Conservation (phyloP, 2,113 vertebrate species). For the Rhynchomys soricoides region DNA sequence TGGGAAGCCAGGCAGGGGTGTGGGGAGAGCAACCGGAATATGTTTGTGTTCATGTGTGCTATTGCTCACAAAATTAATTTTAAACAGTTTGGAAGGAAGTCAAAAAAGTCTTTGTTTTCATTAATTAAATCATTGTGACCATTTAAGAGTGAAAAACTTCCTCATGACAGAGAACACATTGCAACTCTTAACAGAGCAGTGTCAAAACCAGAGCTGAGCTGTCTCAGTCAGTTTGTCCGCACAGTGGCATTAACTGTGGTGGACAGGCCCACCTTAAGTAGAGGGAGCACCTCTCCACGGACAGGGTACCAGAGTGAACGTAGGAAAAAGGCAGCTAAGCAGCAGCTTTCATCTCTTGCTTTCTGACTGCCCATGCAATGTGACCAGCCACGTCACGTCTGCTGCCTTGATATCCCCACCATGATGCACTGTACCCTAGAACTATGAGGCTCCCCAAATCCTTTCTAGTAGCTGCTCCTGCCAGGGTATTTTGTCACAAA, state of each 20-base stretch:
- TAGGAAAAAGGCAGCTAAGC: too few relatives aligned
- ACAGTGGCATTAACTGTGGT: too few relatives aligned
- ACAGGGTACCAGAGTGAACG: too few relatives aligned
- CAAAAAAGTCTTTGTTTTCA: background rate
- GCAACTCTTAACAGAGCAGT: background rate
- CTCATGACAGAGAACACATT: background rate
- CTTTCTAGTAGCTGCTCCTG: background rate
- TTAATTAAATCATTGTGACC: background rate
- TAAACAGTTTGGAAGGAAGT: background rate
- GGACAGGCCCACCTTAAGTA: background rate
- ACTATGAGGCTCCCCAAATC: background rate
- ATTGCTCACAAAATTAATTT: background rate
- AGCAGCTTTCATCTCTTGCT: too few relatives aligned
- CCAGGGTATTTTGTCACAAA: background rate
- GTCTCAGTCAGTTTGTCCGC: background rate
- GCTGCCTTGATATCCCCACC: background rate
- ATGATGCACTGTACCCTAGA: background rate
- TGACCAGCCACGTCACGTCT: background rate
- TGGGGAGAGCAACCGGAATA: background rate
- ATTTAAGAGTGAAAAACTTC: background rate
- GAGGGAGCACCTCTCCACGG: background rate
- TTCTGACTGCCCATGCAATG: background rate
- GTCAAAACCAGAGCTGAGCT: background rate
- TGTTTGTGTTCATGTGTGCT: background rate
- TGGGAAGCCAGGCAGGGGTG: background rate